These are phyloP conservation scores for Xanthostigma xanthostigma DNA, from an alignment of 2,888 invertebrate species.

Conservation along the genomic window DNA sequence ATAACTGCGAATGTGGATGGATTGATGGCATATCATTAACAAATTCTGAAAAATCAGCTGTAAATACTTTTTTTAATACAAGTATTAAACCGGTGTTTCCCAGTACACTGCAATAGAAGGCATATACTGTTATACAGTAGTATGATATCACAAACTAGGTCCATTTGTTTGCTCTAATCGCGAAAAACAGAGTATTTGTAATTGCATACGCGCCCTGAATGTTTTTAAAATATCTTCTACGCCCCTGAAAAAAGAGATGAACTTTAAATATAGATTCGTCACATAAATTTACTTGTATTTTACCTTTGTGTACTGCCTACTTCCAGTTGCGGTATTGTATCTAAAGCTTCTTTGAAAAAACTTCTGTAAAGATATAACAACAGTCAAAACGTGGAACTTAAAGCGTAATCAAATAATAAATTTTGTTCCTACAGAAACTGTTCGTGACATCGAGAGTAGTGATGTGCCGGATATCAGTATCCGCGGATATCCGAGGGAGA, in stretches of 20 bases:
- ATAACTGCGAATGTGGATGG: too few species aligned
- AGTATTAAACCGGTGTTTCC: neutral
- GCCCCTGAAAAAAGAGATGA: conserved; percentile 29
- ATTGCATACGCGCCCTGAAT: conserved; percentile 49
- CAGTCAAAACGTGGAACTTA: too few species aligned
- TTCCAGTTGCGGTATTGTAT: conserved; percentile 54
- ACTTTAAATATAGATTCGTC: neutral
- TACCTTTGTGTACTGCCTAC: conserved; percentile 38
- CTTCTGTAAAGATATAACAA: conserved; percentile 33
- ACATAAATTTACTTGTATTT: conserved; percentile 21
- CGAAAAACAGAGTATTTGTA: conserved; percentile 48
- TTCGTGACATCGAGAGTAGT: too few species aligned
- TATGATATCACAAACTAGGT: neutral
- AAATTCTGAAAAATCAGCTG: too few species aligned
- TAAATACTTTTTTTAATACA: too few species aligned
- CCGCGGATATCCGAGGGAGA: too few species aligned
- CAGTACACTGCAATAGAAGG: neutral
- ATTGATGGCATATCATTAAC: too few species aligned
- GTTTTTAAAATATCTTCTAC: conserved; percentile 46
- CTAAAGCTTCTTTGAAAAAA: conserved; percentile 69
- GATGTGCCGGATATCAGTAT: too few species aligned
- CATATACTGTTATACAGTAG: neutral
- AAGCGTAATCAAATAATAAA: too few species aligned
- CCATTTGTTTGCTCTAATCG: conserved; percentile 10
- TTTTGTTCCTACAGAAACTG: too few species aligned